A percentile compares a stretch with the other conserved stretches of the same genome.
Conservation (phyloP, 2,113 vertebrate genomes). For the Otus sunia region DNA sequence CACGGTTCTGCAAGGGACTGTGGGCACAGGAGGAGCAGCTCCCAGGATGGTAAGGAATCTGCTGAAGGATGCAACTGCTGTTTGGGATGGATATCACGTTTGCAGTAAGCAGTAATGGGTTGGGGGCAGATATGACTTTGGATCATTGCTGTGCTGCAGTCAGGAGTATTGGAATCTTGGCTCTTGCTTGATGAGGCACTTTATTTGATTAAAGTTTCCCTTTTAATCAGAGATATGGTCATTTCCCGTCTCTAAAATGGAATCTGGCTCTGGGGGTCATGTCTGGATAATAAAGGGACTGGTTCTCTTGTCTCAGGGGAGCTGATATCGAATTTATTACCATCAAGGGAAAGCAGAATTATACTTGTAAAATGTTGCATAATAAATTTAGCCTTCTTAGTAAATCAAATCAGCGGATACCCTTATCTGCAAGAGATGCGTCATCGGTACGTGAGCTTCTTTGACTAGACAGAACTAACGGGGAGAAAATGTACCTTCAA, state of each 20-base stretch:
- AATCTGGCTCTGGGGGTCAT: constrained; percentile 63
- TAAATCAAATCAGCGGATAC: constrained; percentile 66
- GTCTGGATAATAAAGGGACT: constrained; percentile 68
- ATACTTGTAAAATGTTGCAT: constrained; percentile 70
- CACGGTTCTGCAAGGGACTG: not conserved
- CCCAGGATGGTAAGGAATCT: not conserved
- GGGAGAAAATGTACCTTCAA: constrained; percentile 33
- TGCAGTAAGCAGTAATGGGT: constrained; percentile 22
- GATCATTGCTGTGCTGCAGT: constrained; percentile 50
- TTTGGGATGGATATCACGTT: constrained; percentile 61
- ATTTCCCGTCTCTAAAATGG: constrained; percentile 75
- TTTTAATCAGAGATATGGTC: constrained; percentile 77
- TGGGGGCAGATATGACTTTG: constrained; percentile 51
- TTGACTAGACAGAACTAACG: constrained; percentile 24
- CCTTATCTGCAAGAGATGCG: constrained; percentile 58
- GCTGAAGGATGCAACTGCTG: not conserved
- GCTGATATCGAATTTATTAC: constrained; percentile 72
- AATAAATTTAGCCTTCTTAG: constrained; percentile 72
- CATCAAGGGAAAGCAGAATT: constrained; percentile 71
- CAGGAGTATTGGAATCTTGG: constrained; percentile 75
- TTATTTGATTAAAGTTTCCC: constrained; percentile 75
- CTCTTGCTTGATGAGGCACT: constrained; percentile 71
- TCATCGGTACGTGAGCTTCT: constrained; percentile 45
- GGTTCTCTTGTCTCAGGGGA: constrained; percentile 64
- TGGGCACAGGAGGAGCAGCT: not conserved